These are phyloP conservation scores for Abramis brama DNA, from an alignment of 2,113 vertebrate genomes.

Conservation along the genomic window DNA sequence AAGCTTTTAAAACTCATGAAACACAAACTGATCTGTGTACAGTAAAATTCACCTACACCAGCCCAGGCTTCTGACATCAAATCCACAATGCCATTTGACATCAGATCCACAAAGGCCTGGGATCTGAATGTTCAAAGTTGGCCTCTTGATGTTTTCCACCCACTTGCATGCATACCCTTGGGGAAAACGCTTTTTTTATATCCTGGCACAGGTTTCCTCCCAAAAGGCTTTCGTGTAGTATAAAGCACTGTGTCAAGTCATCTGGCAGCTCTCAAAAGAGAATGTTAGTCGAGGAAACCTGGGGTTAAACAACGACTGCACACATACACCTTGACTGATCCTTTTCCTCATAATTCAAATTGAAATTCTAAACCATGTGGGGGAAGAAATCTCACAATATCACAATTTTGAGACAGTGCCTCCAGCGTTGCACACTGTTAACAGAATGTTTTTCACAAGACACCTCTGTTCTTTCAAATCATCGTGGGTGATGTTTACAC, in stretches of 20 bases:
- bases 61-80: conserved; percentile 60
- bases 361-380: conserved; percentile 72
- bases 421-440: conserved; percentile 72
- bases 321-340: conserved; percentile 62
- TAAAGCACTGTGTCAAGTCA: conserved; percentile 68
- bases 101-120: conserved; percentile 65
- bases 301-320: conserved; percentile 65
- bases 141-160: conserved; percentile 71
- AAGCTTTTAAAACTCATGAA: conserved; percentile 4
- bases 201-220: conserved; percentile 67
- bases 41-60: conserved; percentile 37
- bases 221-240: conserved; percentile 65
- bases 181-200: conserved; percentile 63
- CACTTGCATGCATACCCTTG: conserved; percentile 70
- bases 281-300: conserved; percentile 59
- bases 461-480: conserved; percentile 62
- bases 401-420: conserved; percentile 71
- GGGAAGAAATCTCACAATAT: conserved; percentile 73
- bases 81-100: conserved; percentile 49
- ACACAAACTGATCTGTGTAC: conserved; percentile 18
- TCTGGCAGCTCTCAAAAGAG: conserved; percentile 68
- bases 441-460: conserved; percentile 68
- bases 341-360: conserved; percentile 78
- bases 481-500: conserved; percentile 70
- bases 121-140: conserved; percentile 63